Conservation (phyloP, 2,888 invertebrate genomes). For the Scaeva pyrastri region DNA sequence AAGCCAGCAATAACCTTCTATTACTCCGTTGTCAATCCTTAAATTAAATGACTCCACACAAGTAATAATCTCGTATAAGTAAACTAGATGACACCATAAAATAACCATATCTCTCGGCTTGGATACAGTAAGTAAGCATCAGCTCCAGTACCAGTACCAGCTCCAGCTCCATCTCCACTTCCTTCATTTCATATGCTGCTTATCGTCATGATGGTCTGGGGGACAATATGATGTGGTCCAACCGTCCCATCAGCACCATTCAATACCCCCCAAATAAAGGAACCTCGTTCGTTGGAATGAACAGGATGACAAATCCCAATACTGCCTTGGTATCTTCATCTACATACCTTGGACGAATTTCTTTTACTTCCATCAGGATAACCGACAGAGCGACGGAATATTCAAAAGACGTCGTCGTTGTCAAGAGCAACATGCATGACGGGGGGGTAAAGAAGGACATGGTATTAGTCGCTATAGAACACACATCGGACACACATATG, state of each 20-base stretch:
- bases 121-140: no score
- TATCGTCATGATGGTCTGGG: conserved; percentile 11
- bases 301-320: conserved; percentile 22
- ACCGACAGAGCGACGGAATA: conserved; percentile 40
- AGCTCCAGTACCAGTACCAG: no score
- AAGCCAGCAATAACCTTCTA: conserved; percentile 65
- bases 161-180: conserved; percentile 40
- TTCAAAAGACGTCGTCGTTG: conserved; percentile 54
- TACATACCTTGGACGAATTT: background rate
- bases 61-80: conserved; percentile 53
- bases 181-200: conserved; percentile 67
- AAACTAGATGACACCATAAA: conserved; percentile 66
- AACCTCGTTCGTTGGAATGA: background rate
- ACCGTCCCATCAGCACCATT: background rate
- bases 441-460: background rate
- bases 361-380: background rate
- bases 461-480: background rate
- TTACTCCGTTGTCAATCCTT: conserved; percentile 68
- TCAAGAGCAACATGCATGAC: conserved; percentile 39
- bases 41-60: conserved; percentile 67
- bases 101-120: conserved; percentile 57
- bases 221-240: conserved; percentile 16
- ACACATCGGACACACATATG: no score
- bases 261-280: background rate
- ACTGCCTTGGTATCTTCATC: conserved; percentile 21